Evolutionary conservation across 2,113 vertebrate genomes (phyloP).

Genomic region (Ammodytes dubius): DNA sequence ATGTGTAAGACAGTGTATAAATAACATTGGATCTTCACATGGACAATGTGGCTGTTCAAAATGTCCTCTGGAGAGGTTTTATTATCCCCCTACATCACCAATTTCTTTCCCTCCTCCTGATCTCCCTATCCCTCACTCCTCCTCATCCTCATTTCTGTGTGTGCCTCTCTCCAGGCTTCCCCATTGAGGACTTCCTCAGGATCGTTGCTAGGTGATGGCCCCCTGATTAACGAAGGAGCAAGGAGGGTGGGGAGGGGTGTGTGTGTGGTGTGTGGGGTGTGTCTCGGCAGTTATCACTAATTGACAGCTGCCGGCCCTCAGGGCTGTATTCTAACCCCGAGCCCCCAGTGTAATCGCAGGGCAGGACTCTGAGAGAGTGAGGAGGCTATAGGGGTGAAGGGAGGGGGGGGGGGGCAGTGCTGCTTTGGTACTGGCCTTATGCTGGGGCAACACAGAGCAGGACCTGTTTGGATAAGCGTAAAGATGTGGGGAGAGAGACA

Average conservation of each 20-base stretch:
- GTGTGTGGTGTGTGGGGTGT: background rate
- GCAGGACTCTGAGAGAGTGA: constrained; percentile 87
- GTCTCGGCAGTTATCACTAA: constrained; percentile 95
- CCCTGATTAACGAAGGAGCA: constrained; percentile 87
- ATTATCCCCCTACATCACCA: constrained; percentile 71
- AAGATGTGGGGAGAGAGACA: constrained; percentile 42
- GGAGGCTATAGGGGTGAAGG: constrained; percentile 75
- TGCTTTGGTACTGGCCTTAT: constrained; percentile 82
- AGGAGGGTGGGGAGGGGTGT: background rate
- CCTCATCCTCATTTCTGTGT: constrained; percentile 71
- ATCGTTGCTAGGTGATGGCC: constrained; percentile 96
- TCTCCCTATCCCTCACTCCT: constrained; percentile 58
- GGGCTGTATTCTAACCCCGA: constrained; percentile 95
- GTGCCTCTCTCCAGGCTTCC: constrained; percentile 82
- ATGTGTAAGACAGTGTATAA: constrained; percentile 40
- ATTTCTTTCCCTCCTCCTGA: constrained; percentile 66
- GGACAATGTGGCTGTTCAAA: constrained; percentile 46
- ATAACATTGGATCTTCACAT: constrained; percentile 17
- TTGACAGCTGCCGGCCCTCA: constrained; percentile 98
- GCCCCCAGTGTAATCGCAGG: constrained; percentile 93
- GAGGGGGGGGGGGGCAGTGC: constrained; percentile 72
- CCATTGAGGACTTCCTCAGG: constrained; percentile 86
- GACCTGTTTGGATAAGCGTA: constrained; percentile 75
- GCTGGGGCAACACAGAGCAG: constrained; percentile 55
- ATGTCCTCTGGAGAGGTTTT: constrained; percentile 69